These are phyloP conservation scores for Melozone crissalis DNA, from an alignment of 2,113 vertebrate genomes.

Conservation along the genomic window DNA sequence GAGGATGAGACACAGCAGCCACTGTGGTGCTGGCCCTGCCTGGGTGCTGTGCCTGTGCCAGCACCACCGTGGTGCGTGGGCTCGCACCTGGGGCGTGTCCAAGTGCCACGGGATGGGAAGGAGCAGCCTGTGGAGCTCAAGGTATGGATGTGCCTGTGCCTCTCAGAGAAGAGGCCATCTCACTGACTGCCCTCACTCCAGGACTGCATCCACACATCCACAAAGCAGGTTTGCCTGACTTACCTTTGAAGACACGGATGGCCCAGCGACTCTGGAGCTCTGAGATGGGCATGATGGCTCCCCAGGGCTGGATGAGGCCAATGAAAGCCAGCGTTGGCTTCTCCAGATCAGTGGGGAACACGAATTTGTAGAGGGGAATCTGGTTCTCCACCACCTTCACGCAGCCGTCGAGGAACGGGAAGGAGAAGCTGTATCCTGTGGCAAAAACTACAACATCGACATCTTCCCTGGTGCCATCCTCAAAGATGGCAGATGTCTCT, in stretches of 20 bases:
- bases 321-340: no score
- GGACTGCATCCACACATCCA: not conserved
- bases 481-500: slow-evolving; percentile 79
- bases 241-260: slow-evolving; percentile 85
- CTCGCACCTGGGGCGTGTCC: not conserved
- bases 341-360: no score
- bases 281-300: slow-evolving; percentile 81
- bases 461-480: slow-evolving; percentile 84
- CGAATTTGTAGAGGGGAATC: no score
- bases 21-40: not conserved
- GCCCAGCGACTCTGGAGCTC: slow-evolving; percentile 92
- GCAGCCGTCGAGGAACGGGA: slow-evolving; percentile 81
- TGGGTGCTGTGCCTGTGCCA: not conserved
- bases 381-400: slow-evolving; percentile 71
- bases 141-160: not conserved
- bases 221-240: not conserved
- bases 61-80: accelerated
- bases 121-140: not conserved
- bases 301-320: no score
- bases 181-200: not conserved
- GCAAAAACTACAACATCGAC: slow-evolving; percentile 86
- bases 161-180: not conserved
- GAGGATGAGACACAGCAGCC: not conserved
- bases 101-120: not conserved
- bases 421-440: slow-evolving; percentile 83